phyloP scores from a whole-genome alignment of 2,113 vertebrate species.

The Seriola rivoliana region DNA sequence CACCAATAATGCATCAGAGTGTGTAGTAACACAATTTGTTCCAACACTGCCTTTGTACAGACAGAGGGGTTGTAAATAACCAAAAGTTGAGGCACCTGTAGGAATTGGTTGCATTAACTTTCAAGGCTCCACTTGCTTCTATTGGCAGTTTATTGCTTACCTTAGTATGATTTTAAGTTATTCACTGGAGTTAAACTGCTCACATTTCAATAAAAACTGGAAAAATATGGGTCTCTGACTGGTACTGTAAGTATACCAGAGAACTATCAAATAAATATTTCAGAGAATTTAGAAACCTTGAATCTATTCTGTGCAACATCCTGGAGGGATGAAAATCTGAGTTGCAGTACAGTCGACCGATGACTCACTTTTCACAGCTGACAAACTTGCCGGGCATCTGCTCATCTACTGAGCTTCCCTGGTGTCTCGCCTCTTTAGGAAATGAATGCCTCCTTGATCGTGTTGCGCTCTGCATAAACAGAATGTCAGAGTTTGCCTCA shows the following conservation, averaged over 20 bases:
- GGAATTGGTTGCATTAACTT: too few relatives aligned
- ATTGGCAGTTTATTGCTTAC: too few relatives aligned
- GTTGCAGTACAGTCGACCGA: slow-evolving; percentile 9
- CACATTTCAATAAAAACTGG: too few relatives aligned
- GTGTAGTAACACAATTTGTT: too few relatives aligned
- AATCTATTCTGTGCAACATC: neutral
- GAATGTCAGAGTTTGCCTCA: slow-evolving; percentile 30
- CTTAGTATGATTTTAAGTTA: too few relatives aligned
- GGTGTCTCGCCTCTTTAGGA: slow-evolving; percentile 7
- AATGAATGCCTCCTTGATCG: slow-evolving; percentile 28
- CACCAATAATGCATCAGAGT: too few relatives aligned
- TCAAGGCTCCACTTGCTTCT: too few relatives aligned
- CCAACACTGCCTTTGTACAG: too few relatives aligned
- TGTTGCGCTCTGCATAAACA: slow-evolving; percentile 12
- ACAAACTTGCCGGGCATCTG: slow-evolving; percentile 10
- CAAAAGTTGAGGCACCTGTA: too few relatives aligned
- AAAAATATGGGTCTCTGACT: too few relatives aligned
- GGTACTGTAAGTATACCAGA: neutral
- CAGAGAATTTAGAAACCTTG: neutral
- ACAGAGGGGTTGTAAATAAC: too few relatives aligned
- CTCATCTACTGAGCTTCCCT: slow-evolving; percentile 26
- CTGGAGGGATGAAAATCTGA: neutral
- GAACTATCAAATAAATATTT: neutral
- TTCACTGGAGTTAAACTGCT: too few relatives aligned
- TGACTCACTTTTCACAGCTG: slow-evolving; percentile 45